Evolutionary conservation across 1,140 invertebrate species (phyloP).

Genomic region (Gerris buenoi): DNA sequence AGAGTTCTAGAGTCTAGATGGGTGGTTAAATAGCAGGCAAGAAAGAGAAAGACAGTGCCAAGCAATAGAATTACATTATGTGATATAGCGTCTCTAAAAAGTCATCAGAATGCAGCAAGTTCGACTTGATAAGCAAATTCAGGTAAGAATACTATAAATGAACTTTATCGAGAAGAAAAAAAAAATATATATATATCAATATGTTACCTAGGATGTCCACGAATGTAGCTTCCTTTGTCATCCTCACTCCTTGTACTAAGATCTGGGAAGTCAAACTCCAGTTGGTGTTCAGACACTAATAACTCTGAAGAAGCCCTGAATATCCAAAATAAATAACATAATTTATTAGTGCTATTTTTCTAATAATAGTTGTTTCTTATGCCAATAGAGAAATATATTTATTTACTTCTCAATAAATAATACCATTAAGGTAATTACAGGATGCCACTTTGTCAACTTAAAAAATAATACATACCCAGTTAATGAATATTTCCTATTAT

Average conservation of each 20-base stretch:
- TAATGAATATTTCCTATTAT: slow-evolving; percentile 26
- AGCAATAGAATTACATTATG: no score
- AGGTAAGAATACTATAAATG: background rate
- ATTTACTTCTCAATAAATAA: no score
- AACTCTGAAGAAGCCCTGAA: slow-evolving; percentile 25
- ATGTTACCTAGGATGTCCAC: slow-evolving; percentile 44
- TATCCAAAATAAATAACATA: no score
- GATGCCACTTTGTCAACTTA: no score
- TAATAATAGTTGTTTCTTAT: background rate
- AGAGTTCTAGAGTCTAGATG: no score
- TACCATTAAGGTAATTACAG: no score
- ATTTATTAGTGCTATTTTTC: no score
- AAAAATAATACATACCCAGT: slow-evolving; percentile 15
- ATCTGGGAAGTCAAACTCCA: slow-evolving; percentile 51
- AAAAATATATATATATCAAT: slow-evolving; percentile 6
- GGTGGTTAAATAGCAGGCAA: no score
- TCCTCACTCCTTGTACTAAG: slow-evolving; percentile 47
- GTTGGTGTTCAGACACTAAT: slow-evolving; percentile 23
- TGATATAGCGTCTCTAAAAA: background rate
- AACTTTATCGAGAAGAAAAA: background rate
- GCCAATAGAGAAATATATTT: no score
- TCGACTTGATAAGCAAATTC: background rate
- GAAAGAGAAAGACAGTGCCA: no score
- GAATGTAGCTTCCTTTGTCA: slow-evolving; percentile 40
- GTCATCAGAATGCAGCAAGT: background rate